A percentile compares a stretch with the other conserved stretches of the same genome.
Conservation (phyloP, 2,113 vertebrate species). For the Cavia aperea region DNA sequence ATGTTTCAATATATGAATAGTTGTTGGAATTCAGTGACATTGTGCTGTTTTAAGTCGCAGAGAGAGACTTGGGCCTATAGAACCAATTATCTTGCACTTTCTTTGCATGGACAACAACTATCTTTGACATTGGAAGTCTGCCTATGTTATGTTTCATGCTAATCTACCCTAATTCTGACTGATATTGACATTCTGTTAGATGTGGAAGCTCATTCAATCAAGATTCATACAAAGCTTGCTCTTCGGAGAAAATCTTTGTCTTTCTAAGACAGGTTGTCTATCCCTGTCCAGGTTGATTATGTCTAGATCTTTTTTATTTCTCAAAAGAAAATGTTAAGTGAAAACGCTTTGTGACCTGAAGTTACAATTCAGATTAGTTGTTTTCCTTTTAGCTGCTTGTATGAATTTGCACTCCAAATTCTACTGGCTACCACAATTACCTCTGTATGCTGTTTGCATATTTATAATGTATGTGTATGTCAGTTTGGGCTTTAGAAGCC, state of each 20-base stretch:
- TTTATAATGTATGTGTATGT: background rate
- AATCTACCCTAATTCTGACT: background rate
- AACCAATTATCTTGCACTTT: background rate
- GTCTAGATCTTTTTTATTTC: background rate
- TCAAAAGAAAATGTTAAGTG: background rate
- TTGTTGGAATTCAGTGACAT: background rate
- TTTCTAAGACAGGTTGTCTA: background rate
- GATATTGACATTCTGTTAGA: conserved; percentile 8
- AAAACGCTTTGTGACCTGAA: background rate
- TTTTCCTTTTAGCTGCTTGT: background rate
- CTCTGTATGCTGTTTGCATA: background rate
- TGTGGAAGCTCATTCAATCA: background rate
- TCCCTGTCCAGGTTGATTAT: conserved; percentile 11
- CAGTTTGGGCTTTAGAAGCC: background rate
- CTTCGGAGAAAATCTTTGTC: background rate
- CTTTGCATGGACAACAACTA: background rate
- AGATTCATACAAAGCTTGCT: background rate
- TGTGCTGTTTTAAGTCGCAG: background rate
- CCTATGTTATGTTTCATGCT: conserved; percentile 34
- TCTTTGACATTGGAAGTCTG: background rate
- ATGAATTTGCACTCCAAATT: background rate
- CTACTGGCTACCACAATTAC: background rate
- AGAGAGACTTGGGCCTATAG: background rate
- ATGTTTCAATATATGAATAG: background rate
- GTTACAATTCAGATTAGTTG: background rate